Evolutionary conservation across 2,113 vertebrate species (phyloP), one percentile per base, ranked within the genome.

Genomic region (Silurus meridionalis): DNA sequence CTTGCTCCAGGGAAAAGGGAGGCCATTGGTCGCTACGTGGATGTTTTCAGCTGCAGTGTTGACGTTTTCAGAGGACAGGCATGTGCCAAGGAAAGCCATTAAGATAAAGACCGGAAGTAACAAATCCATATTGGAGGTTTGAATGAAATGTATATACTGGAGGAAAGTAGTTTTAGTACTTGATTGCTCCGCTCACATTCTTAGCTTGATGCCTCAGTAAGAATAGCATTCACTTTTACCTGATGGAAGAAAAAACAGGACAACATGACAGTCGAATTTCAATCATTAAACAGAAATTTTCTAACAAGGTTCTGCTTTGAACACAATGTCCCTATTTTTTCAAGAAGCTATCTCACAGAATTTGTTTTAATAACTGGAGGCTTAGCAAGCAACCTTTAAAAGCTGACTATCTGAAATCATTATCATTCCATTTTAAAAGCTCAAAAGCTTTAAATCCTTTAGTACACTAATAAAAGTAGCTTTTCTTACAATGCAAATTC

Each of bases 1-100:
- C 78, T 92, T 93, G 85, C 94, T 93, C 95, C 95, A 96, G 17
- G 94, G 94, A 86, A 96, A 96, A 63, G 93, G 93, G 28, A 94
- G 92, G 82, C 91, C 91, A 80, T 89, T 93, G 71, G 91, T 90
- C 58, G 88, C 90, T 60, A 90, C 11, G 52, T 82, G 78, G 87
- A 91, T 71, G 8, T 86, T 90, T 25, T 90, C 93, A 83, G 83
- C 90, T 28, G 83, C 1, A 11, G 83, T 66, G 37, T 78, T 89
- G 86, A 75, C 84, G 81, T 88, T 25, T 58, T 87, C 90, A 25
- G 87, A 78, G 0, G 67, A 81, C 63, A 91, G 88, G 17, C 90
- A 80, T 80, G 86, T 80, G 60, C 80, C 86, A 83, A 80, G 81
- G 58, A 92, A 84, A 83, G 79, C 87, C 28, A 89, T 19, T 0